phyloP scores from a whole-genome alignment of 2,113 vertebrate genomes.

The Ptilonorhynchus violaceus region DNA sequence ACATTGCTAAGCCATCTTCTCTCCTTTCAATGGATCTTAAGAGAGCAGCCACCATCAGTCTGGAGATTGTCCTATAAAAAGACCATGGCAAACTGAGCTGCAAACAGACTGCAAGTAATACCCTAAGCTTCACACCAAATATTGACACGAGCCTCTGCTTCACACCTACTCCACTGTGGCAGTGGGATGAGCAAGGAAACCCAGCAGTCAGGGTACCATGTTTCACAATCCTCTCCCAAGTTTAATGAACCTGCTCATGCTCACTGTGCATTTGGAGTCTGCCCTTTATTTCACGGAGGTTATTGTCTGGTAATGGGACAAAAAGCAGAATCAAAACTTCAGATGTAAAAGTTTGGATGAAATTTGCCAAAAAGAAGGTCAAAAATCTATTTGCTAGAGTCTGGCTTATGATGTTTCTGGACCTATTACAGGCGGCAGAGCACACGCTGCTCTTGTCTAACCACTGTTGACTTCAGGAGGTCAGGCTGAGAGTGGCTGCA shows the following conservation, averaged over 20 bases:
- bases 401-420: neutral
- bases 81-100: neutral
- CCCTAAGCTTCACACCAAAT: neutral
- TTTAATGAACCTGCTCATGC: neutral
- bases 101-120: neutral
- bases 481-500: neutral
- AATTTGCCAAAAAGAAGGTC: neutral
- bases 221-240: neutral
- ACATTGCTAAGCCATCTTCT: neutral
- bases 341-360: neutral
- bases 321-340: neutral
- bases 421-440: neutral
- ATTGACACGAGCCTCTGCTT: fast-evolving
- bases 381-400: neutral
- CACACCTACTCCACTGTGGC: neutral
- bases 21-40: neutral
- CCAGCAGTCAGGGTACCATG: neutral
- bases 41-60: neutral
- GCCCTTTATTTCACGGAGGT: neutral
- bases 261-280: neutral
- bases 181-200: neutral
- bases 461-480: neutral
- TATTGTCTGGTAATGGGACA: neutral
- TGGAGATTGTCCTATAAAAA: neutral
- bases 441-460: neutral